Percentiles rank a stretch among this genome's conserved stretches.
These are phyloP conservation scores for Dissostichus mawsoni DNA, from an alignment of 2,113 vertebrate genomes.

Conservation along the genomic window DNA sequence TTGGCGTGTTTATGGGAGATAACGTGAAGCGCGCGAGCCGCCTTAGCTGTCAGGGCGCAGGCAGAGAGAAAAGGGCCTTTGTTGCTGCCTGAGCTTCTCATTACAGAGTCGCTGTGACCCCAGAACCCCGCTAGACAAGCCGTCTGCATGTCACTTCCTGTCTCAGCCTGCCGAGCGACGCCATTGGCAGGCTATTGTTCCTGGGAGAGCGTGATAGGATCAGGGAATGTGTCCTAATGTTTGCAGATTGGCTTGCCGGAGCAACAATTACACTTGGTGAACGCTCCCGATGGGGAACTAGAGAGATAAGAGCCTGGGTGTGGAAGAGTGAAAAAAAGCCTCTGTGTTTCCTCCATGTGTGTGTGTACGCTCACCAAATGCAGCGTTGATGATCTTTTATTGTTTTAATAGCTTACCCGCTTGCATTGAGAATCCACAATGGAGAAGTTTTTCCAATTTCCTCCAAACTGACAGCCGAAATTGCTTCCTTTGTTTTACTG, in stretches of 20 bases:
- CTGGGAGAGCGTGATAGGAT: slow-evolving; percentile 75
- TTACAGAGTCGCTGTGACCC: slow-evolving; percentile 78
- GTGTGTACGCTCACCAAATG: slow-evolving; percentile 28
- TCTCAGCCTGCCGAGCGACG: slow-evolving; percentile 50
- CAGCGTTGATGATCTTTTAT: slow-evolving; percentile 71
- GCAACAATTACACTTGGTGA: slow-evolving; percentile 79
- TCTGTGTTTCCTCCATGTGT: slow-evolving; percentile 20
- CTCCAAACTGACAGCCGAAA: slow-evolving; percentile 61
- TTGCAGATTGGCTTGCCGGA: slow-evolving; percentile 80
- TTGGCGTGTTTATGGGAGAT: slow-evolving; percentile 78
- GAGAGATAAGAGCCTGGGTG: slow-evolving; percentile 76
- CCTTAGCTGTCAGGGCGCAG: slow-evolving; percentile 17
- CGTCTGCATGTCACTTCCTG: slow-evolving; percentile 83
- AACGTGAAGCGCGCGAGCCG: slow-evolving; percentile 44
- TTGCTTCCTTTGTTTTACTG: slow-evolving; percentile 77
- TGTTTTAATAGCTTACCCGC: slow-evolving; percentile 72
- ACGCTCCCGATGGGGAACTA: slow-evolving; percentile 62
- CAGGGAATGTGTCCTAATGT: slow-evolving; percentile 81
- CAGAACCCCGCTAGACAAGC: slow-evolving; percentile 72
- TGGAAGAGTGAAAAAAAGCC: slow-evolving; percentile 60
- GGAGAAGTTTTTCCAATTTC: slow-evolving; percentile 75
- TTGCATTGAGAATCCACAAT: slow-evolving; percentile 68
- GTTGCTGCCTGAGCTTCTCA: slow-evolving; percentile 66
- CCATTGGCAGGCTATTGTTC: slow-evolving; percentile 80
- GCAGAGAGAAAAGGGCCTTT: slow-evolving; percentile 74